A percentile compares a stretch with the other conserved stretches of the same genome.
Conservation (phyloP, 2,888 invertebrate genomes). For the Cremastobaeus sp. region DNA sequence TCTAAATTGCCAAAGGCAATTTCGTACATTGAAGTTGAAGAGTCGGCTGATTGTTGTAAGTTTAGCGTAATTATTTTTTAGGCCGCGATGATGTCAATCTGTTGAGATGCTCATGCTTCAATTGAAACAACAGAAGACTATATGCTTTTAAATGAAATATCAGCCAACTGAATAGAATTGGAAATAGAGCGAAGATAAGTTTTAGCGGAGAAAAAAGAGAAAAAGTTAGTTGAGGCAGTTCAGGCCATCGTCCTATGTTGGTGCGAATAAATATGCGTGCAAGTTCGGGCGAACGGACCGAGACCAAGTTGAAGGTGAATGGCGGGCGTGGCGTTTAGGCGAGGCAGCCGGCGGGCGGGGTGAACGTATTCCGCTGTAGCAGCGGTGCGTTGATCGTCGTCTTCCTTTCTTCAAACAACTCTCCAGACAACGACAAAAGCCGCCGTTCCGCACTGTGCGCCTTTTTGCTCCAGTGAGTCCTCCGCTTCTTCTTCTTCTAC, state of each 20-base stretch:
- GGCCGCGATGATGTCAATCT: conserved; percentile 12
- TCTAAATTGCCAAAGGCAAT: conserved; percentile 39
- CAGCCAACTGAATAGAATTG: neutral
- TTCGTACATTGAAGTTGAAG: conserved; percentile 26
- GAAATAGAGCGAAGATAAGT: neutral
- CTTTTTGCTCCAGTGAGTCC: conserved; percentile 44
- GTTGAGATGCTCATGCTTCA: neutral
- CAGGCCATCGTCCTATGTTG: conserved; percentile 19
- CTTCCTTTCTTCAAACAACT: conserved; percentile 71
- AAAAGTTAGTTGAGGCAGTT: conserved; percentile 3
- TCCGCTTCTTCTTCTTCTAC: conserved; percentile 7
- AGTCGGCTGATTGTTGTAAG: conserved; percentile 17
- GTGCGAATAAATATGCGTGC: conserved; percentile 52
- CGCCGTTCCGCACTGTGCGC: conserved; percentile 53
- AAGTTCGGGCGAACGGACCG: conserved; percentile 63
- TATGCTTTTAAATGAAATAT: too few relatives aligned
- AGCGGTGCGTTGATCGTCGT: conserved; percentile 72
- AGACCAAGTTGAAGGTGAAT: conserved; percentile 78
- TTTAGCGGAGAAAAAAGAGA: neutral
- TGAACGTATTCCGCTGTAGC: conserved; percentile 70
- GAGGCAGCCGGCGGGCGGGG: conserved; percentile 56
- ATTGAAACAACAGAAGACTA: too few relatives aligned
- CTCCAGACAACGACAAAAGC: conserved; percentile 56
- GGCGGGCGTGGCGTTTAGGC: conserved; percentile 76
- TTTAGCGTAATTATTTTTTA: conserved; percentile 28